Base-by-base conservation (phyloP, 2,797 vertebrate species). In the Mormyrus proboscirostris region DNA sequence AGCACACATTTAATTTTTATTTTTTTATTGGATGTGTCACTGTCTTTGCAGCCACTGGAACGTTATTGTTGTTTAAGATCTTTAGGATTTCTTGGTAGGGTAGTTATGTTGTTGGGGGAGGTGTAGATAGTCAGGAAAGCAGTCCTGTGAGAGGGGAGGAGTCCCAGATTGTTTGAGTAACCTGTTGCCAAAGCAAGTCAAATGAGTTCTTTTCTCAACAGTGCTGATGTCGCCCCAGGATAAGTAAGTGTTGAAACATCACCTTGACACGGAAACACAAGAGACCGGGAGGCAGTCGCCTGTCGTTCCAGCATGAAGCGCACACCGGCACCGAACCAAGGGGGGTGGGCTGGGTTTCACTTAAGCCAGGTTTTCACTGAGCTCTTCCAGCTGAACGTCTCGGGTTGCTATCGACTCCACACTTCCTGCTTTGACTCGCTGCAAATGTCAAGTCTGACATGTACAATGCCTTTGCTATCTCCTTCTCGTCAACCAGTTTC, bases 201-300 rank as follows among this genome's bases (percentile, higher is more conserved):
- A 82, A 19, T 8, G 38, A 44, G 76, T 82, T 47, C 19, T 82
- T 82, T 47, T 47, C 76, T 19, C 16, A 47, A 82, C 8, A 82
- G 76, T 22, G 76, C 76, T n/a, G 38, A 47, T 82, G 41, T 79
- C 2, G 41, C 76, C 76, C 41, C 38, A 47, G 41, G 76, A 82
- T 47, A 82, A 82, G 76, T 82, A 82, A 82, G 76, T 82, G 76
- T 82, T 44, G 76, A 82, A 82, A 82, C 76, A 73, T 38, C 41
- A n/a, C 76, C 76, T 8, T 44, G 38, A 47, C 41, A 22, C 47
- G 76, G 76, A 82, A 82, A 82, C 19, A 19, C 41, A 44, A 82
- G 76, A 82, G 76, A 47, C 76, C 22, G 76, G 19, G 38, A 47
- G 16, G 29, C 69, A 73, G 12, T 73, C 2, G 33, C 33, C 33